phyloP scores from a whole-genome alignment of 2,797 vertebrate species.

The Eulemur albifrons region DNA sequence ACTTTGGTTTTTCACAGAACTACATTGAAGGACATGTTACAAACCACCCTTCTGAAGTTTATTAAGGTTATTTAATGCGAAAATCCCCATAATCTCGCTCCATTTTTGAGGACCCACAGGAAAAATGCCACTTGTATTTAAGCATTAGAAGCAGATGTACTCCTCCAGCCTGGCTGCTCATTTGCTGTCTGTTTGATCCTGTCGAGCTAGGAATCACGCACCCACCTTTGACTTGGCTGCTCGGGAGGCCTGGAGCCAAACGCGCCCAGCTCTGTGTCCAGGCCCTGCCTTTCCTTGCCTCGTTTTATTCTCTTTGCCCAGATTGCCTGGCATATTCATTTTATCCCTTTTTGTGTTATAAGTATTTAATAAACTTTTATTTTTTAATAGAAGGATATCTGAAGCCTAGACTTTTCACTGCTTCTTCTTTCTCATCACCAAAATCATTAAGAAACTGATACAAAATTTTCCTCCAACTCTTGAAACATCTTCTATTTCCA shows the following conservation, averaged over 20 bases:
- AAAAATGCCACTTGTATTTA: not conserved
- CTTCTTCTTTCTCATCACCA: not conserved
- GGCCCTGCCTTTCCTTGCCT: not conserved
- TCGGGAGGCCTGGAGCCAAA: no score
- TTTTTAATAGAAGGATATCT: not conserved
- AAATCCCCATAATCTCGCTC: accelerated
- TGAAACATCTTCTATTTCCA: not conserved
- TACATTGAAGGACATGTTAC: accelerated
- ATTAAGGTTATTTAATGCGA: not conserved
- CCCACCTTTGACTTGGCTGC: not conserved
- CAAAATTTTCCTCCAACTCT: not conserved
- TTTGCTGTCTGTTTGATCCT: not conserved
- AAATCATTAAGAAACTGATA: not conserved
- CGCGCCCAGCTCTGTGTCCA: not conserved
- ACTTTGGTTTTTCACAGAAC: not conserved
- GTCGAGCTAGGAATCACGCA: accelerated
- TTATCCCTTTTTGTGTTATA: not conserved
- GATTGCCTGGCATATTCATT: not conserved
- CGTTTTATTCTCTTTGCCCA: not conserved
- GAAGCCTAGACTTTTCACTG: not conserved
- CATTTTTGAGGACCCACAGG: not conserved
- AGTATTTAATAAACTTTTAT: not conserved
- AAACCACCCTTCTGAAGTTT: not conserved
- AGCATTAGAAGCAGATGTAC: not conserved
- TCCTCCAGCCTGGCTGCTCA: accelerated